Percentiles rank a stretch among this genome's conserved stretches.
Conservation (phyloP, 92 coral and sea anemone genomes). For the Hydrozoanthus gracilis region DNA sequence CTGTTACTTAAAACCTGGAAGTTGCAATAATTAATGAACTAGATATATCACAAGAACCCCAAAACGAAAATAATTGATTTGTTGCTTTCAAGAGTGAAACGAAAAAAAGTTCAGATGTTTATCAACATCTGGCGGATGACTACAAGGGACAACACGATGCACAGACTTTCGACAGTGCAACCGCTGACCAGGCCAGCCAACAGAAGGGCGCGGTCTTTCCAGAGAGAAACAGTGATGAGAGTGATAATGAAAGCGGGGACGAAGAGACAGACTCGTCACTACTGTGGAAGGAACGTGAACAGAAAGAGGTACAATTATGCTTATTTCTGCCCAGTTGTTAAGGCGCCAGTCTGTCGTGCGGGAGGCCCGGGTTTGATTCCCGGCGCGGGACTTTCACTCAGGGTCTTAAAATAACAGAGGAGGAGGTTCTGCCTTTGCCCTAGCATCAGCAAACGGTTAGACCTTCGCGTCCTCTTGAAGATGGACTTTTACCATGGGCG, state of each 20-base stretch:
- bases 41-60: not conserved
- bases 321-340: too few relatives aligned
- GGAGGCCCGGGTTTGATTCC: too few relatives aligned
- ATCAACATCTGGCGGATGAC: conserved; percentile 87
- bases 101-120: conserved; percentile 71
- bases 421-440: not conserved
- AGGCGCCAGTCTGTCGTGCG: too few relatives aligned
- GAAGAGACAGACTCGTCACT: conserved; percentile 72
- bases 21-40: not conserved
- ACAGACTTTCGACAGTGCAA: conserved; percentile 97
- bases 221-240: conserved; percentile 65
- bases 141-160: conserved; percentile 74
- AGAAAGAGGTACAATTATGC: conserved; percentile 51
- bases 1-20: not conserved
- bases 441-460: too few relatives aligned
- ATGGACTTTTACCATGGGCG: too few relatives aligned
- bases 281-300: conserved; percentile 66
- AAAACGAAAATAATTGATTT: not conserved
- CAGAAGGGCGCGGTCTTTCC: conserved; percentile 83
- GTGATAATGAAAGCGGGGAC: conserved; percentile 22
- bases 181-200: conserved; percentile 88
- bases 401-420: conserved; percentile 34
- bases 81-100: conserved; percentile 49
- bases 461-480: too few relatives aligned
- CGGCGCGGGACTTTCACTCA: too few relatives aligned